Evolutionary conservation across 2,113 vertebrate genomes (phyloP), one percentile per base, ranked within the genome.

Genomic region (Candoia aspera): DNA sequence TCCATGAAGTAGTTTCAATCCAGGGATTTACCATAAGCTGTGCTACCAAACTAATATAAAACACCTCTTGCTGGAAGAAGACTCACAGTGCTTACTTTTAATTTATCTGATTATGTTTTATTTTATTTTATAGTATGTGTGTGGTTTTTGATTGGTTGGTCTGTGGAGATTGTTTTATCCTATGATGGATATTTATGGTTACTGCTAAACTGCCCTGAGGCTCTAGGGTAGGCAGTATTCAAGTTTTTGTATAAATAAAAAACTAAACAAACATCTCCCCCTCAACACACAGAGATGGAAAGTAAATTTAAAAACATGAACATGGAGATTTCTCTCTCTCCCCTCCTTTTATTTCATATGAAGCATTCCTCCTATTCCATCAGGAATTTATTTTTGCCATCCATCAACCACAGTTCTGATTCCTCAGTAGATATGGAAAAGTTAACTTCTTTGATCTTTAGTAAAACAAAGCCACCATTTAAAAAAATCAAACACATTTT

Each of bases 271-370:
- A 79, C 8, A 42, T 8, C n/a, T 33, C n/a, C 12, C 19, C 29
- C 26, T 8, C 54, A 19, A 57, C 2, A 15, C 53, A 57, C 17
- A 24, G 64, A 60, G 11, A 2, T 0, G 0, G 15, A 2, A 55
- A 4, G 11, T 37, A 19, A 42, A 86, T 37, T 79, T 79, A 0
- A 87, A 87, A 90, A 1, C 0, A 55, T 83, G 1, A 89, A 24
- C 53, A 15, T 13, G 91, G 53, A 0, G 0, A 6, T 90, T 84
- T 15, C 10, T 60, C 17, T 94, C 90, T 90, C 1, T 73, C 59
- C 17, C 95, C 91, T 95, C 93, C 37, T 94, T 96, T 96, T 97
- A 96, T 93, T 97, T 94, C 93, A 60, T 53, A 88, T 8, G 90
- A 93, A 94, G 90, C 54, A 2, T 87, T 73, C 91, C 86, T 33